phyloP scores from a whole-genome alignment of 1,140 invertebrate genomes.

The Teleogryllus occipitalis region DNA sequence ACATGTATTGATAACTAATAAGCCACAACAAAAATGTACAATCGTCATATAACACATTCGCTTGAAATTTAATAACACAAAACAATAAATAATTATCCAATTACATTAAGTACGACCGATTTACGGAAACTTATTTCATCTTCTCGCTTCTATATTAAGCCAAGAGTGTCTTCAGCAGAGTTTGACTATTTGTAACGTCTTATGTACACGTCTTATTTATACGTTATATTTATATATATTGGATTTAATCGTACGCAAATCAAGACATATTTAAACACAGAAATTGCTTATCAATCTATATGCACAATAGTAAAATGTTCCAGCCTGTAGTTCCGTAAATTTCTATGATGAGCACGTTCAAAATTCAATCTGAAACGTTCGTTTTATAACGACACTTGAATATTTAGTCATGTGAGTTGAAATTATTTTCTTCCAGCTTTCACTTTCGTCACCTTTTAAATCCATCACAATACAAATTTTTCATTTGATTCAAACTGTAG shows the following conservation, averaged over 20 bases:
- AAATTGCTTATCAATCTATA: not conserved
- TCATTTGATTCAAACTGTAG: too few relatives aligned
- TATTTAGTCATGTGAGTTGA: too few relatives aligned
- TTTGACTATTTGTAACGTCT: not conserved
- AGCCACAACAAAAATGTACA: not conserved
- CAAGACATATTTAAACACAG: conserved; percentile 1
- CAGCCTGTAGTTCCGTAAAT: not conserved
- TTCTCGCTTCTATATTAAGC: not conserved
- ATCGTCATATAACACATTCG: not conserved
- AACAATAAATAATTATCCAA: not conserved
- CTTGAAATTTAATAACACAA: not conserved
- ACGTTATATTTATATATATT: not conserved
- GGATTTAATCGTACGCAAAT: not conserved
- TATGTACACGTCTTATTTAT: conserved; percentile 1
- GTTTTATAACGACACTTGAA: too few relatives aligned
- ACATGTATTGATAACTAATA: not conserved
- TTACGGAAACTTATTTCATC: not conserved
- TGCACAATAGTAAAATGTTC: not conserved
- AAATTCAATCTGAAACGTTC: too few relatives aligned
- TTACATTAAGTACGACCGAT: not conserved
- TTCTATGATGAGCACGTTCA: not conserved
- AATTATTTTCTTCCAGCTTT: too few relatives aligned
- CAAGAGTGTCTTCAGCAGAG: not conserved
- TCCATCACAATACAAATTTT: too few relatives aligned
- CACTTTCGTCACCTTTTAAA: too few relatives aligned